Evolutionary conservation across 2,113 vertebrate species (phyloP), one percentile per base, ranked within the genome.

Genomic region (Cyprinus carpio): DNA sequence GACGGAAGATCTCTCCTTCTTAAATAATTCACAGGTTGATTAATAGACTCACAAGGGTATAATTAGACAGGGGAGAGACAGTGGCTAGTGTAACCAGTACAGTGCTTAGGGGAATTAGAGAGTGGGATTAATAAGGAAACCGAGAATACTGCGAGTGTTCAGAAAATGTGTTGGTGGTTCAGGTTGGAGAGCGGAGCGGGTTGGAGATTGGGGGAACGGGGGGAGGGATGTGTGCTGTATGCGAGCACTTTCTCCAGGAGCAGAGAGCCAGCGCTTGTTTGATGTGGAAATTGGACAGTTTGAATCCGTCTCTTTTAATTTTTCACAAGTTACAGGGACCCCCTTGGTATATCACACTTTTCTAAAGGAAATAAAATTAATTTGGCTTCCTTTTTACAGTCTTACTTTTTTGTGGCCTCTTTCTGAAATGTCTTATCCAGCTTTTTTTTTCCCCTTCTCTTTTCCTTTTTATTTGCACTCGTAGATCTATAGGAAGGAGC

Each of bases 281-380:
- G 98, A 99, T 97, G 98, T 99, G 98, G 98, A 99, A 99, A 99
- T 99, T 98, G 98, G 97, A 97, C 97, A 98, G 97, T 99, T 99
- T 99, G 97, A 98, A 97, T 98, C 97, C 96, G 95, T 98, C 97
- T 96, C 97, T 96, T 99, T 99, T 98, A 99, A 99, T 99, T 99
- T 99, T 99, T 99, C 97, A 99, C 97, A 96, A 97, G 96, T 96
- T 96, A 96, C 96, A 96, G 96, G 93, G 92, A 95, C 95, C 97
- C 96, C 96, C 95, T 91, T 96, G 95, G 96, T 95, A 94, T 92
- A 92, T 90, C 95, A 94, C 95, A 94, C 93, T 96, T 95, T 94
- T 95, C 96, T 97, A 96, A 95, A 96, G 94, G 92, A 94, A 93
- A 96, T 96, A 95, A 95, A 79, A 95, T 94, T 91, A 95, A 91